phyloP scores from a whole-genome alignment of 2,113 vertebrate species.

The Anarhynchus alexandrinus region DNA sequence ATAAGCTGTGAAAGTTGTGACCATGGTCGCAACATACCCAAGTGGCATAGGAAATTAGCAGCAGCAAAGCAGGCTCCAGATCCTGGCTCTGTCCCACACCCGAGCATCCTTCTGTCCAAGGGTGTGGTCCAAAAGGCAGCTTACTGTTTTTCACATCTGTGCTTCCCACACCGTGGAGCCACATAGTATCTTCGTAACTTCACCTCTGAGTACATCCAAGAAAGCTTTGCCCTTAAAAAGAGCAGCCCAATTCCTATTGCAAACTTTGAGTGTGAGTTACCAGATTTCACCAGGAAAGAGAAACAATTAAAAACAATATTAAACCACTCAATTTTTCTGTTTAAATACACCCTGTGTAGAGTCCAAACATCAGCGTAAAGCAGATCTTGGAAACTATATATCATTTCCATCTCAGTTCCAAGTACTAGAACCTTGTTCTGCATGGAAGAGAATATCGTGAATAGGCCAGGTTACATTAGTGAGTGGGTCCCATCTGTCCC shows the following conservation, averaged over 20 bases:
- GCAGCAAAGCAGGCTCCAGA: background rate
- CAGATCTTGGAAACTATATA: background rate
- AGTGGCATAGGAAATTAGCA: background rate
- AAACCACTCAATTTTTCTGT: background rate
- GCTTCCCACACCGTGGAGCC: background rate
- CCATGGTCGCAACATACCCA: accelerated
- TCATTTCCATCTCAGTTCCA: background rate
- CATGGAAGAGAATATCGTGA: conserved; percentile 60
- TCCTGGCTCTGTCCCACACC: background rate
- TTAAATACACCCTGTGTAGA: background rate
- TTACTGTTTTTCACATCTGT: background rate
- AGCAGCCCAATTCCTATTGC: accelerated
- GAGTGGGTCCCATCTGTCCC: conserved; percentile 84
- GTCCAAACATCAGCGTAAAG: background rate
- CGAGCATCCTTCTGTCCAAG: background rate
- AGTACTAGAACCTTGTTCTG: conserved; percentile 36
- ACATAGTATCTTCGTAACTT: background rate
- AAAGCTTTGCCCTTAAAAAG: background rate
- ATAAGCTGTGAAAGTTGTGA: background rate
- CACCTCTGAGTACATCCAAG: background rate
- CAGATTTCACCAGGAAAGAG: background rate
- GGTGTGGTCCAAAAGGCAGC: background rate
- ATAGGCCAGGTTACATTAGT: conserved; percentile 72
- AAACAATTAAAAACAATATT: background rate
- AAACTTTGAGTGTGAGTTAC: background rate